Evolutionary conservation across 2,888 invertebrate species (phyloP), one percentile per base, ranked within the genome.

Genomic region (Macrophya alboannulata): DNA sequence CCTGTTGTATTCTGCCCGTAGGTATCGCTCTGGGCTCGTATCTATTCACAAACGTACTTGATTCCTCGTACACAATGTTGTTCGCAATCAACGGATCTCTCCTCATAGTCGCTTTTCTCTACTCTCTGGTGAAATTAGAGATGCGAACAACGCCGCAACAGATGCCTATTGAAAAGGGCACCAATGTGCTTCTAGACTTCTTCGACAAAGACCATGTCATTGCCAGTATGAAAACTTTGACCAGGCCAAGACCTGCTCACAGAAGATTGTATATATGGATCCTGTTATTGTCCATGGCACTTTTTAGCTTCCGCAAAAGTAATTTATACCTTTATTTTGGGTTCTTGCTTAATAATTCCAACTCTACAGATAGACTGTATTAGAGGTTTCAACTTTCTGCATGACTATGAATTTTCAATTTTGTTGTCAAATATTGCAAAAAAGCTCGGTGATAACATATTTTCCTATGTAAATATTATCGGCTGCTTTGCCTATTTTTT

Each of bases 301-400:
- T 97, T 81, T 98, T 97, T 89, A 97, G 97, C 79, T 97, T 97
- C 91, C 97, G 97, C 92, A 95, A 97, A 91, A 95, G 95, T 95
- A 88, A 88, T 87, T 83, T n/a, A 48, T n/a, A 68, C 37, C 0
- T 43, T 43, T 17, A 72, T 45, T 45, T 59, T 1, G 12, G 84
- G 55, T 37, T 71, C 21, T 65, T 84, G 10, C 5, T 55, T 8
- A 15, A 51, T 51, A 84, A 84, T 86, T 71, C 37, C 3, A 71
- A n/a, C 10, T 31, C 9, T 10, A 12, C 9, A 25, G 12, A 25
- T 62, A 10, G 3, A 1, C 31, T 31, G 31, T 31, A 31, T 3
- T 31, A 2, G 31, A 31, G 31, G 31, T 31, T 31, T 62, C 21
- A 62, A 62, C 21, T 21, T 62, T 62, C 10, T 62, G 17, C 51